Conservation (phyloP, 1,140 invertebrate genomes). For the Contarinia nasturtii region DNA sequence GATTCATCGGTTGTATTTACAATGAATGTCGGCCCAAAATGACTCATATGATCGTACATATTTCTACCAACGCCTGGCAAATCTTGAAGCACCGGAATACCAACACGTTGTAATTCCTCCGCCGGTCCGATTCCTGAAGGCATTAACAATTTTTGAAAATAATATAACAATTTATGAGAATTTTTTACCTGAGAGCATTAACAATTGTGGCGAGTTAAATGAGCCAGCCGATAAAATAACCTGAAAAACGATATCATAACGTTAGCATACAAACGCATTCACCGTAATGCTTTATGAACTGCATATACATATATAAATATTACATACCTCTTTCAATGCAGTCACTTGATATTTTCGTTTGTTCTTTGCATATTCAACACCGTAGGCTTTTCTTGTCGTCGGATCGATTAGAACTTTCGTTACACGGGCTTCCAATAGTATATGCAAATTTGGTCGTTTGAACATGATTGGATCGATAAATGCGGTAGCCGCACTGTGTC, state of each 20-base stretch:
- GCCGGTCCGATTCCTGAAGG: conserved; percentile 59
- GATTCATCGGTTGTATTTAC: conserved; percentile 28
- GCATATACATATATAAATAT: no score
- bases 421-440: conserved; percentile 32
- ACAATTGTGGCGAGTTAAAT: conserved; percentile 57
- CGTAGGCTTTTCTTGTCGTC: conserved; percentile 33
- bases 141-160: conserved; percentile 64
- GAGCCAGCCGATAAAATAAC: conserved; percentile 51
- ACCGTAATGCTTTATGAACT: no score
- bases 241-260: no score
- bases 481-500: conserved; percentile 32
- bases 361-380: conserved; percentile 37
- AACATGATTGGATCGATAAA: conserved; percentile 33
- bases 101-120: conserved; percentile 38
- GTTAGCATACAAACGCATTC: no score
- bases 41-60: conserved; percentile 54
- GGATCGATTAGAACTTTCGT: conserved; percentile 41
- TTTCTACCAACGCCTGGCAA: conserved; percentile 42
- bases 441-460: conserved; percentile 41
- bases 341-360: conserved; percentile 24
- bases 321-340: conserved; percentile 34
- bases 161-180: no score
- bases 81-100: conserved; percentile 42
- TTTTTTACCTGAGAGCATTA: conserved; percentile 68
- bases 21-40: conserved; percentile 37